These are phyloP conservation scores for Taeniopygia guttata DNA, from an alignment of 2,797 vertebrate genomes.

Conservation along the genomic window DNA sequence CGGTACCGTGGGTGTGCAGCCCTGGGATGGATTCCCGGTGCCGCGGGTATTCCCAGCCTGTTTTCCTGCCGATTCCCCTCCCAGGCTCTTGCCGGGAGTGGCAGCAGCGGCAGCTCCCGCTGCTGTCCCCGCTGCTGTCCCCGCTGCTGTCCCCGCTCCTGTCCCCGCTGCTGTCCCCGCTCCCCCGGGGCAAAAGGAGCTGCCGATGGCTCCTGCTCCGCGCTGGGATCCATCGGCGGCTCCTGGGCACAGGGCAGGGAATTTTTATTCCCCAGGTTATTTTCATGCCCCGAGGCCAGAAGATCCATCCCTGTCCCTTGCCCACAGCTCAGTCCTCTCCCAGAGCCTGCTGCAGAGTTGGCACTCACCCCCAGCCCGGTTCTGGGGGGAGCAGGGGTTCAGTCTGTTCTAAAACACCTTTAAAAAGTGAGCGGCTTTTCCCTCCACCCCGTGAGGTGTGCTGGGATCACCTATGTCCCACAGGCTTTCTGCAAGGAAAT, in stretches of 20 bases:
- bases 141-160: no score
- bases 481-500: neutral
- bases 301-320: neutral
- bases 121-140: neutral
- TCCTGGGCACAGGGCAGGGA: neutral
- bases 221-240: neutral
- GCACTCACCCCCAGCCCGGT: fast-evolving
- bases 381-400: neutral
- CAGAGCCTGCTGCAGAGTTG: neutral
- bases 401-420: neutral
- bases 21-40: neutral
- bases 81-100: neutral
- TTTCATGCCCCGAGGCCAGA: no score
- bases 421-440: neutral
- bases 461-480: neutral
- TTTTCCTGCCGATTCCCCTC: neutral
- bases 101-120: neutral
- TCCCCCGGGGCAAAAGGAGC: neutral
- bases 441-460: neutral
- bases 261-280: no score
- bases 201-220: neutral
- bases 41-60: neutral
- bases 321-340: neutral
- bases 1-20: fast-evolving
- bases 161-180: neutral